These are phyloP conservation scores for Marronus borbonicus DNA, from an alignment of 2,888 invertebrate genomes.

Conservation along the genomic window DNA sequence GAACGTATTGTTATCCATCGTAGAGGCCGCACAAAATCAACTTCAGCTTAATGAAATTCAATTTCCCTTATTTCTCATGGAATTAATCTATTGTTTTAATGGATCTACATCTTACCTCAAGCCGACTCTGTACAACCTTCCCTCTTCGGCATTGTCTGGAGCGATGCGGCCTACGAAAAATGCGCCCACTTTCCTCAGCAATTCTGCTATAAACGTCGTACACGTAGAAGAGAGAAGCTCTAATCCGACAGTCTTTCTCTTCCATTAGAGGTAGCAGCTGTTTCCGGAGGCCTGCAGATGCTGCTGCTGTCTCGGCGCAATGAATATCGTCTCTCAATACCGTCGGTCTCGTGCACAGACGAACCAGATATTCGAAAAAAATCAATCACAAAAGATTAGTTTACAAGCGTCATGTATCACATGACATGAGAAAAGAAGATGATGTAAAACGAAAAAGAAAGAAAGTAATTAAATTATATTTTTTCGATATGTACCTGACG, in stretches of 20 bases:
- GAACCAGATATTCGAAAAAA: neutral
- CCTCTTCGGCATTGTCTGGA: neutral
- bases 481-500: neutral
- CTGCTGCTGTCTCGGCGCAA: slow-evolving; percentile 40
- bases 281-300: slow-evolving; percentile 49
- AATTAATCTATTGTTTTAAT: too few relatives aligned
- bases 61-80: too few relatives aligned
- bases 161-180: slow-evolving; percentile 5
- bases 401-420: too few relatives aligned
- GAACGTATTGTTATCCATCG: too few relatives aligned
- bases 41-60: too few relatives aligned
- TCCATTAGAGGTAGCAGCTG: slow-evolving; percentile 46
- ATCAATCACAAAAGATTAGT: slow-evolving; percentile 8
- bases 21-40: too few relatives aligned
- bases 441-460: neutral
- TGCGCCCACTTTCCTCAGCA: slow-evolving; percentile 10
- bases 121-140: slow-evolving; percentile 5
- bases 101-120: slow-evolving; percentile 1
- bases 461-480: neutral
- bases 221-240: neutral
- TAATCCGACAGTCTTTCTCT: slow-evolving; percentile 28
- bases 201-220: neutral
- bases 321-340: slow-evolving; percentile 26
- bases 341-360: slow-evolving; percentile 1
- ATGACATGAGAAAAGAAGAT: neutral